These are phyloP conservation scores for Pampus argenteus DNA, from an alignment of 2,797 vertebrate genomes.

Conservation along the genomic window DNA sequence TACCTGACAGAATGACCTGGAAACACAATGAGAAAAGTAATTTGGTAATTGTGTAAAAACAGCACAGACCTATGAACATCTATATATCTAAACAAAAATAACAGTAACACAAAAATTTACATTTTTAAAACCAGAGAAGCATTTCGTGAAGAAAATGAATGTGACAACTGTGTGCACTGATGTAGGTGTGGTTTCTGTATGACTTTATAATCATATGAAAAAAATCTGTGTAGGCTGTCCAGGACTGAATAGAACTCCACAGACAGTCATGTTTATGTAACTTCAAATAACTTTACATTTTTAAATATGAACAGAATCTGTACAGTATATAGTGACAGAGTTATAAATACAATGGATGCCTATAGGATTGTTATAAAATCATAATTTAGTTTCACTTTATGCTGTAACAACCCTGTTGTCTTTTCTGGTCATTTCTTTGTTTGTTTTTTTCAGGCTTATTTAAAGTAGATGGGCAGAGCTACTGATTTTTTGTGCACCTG, in stretches of 20 bases:
- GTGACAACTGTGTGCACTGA: slow-evolving; percentile 1
- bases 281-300: background rate
- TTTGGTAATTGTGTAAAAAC: background rate
- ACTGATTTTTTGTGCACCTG: too few relatives aligned
- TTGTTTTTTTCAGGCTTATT: too few relatives aligned
- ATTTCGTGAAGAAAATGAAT: slow-evolving; percentile 16
- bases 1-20: slow-evolving; percentile 91
- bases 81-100: background rate
- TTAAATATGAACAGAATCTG: background rate
- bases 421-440: too few relatives aligned
- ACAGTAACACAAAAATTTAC: background rate
- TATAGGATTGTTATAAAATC: background rate
- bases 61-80: background rate
- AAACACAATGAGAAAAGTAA: slow-evolving; percentile 49
- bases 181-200: background rate
- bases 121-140: background rate
- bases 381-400: too few relatives aligned
- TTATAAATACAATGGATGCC: too few relatives aligned
- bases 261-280: too few relatives aligned
- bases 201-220: slow-evolving; percentile 8
- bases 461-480: too few relatives aligned
- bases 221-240: too few relatives aligned
- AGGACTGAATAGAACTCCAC: too few relatives aligned
- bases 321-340: background rate
- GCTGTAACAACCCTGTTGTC: too few relatives aligned